Base-by-base conservation (phyloP, 2,113 vertebrate species). In the Lethenteron reissneri region DNA sequence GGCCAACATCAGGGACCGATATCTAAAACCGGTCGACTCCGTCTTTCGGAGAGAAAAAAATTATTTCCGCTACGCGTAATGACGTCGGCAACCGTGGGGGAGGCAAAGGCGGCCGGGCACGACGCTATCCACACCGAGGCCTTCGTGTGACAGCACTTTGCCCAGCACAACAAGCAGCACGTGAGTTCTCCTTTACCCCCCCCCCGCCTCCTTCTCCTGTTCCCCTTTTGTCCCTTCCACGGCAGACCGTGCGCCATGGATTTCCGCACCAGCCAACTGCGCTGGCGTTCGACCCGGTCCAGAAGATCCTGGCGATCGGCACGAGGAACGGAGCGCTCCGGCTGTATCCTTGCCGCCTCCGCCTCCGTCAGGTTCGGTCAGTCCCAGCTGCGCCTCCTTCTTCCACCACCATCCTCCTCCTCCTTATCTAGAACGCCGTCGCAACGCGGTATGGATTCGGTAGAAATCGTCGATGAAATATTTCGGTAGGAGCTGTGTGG, bases 221-320 rank as follows among this genome's bases (percentile, higher is more conserved):
- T 68, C 21, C 15, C 9, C 9, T 68, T 68, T 68, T 68, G 8
- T 11, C n/a, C 64, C 25, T 68, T 68, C 9, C 41, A 41, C 77
- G 25, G 73, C 82, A 99, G 94, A 99, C 94, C 72, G 88, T 97
- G 74, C 90, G 94, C 75, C 92, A 99, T 83, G 94, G 94, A 82
- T 99, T 99, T 77, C 94, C 94, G 74, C 94, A 95, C 76, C 91
- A 97, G 74, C 94, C 94, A 57, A 97, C 94, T 4, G 87, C 94
- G 74, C 84, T 99, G 90, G 90, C 92, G 73, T 95, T 96, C 74
- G 94, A 99, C 86, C 91, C 94, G 0, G 94, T 99, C 73, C 94
- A 99, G 87, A 99, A 97, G 86, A 96, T 99, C 75, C 80, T 99
- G 79, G 92, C 90, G 76, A 78, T 99, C 2, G 94, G 94, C 74